These are phyloP conservation scores for Progne subis DNA, from an alignment of 2,113 vertebrate species.

Conservation along the genomic window DNA sequence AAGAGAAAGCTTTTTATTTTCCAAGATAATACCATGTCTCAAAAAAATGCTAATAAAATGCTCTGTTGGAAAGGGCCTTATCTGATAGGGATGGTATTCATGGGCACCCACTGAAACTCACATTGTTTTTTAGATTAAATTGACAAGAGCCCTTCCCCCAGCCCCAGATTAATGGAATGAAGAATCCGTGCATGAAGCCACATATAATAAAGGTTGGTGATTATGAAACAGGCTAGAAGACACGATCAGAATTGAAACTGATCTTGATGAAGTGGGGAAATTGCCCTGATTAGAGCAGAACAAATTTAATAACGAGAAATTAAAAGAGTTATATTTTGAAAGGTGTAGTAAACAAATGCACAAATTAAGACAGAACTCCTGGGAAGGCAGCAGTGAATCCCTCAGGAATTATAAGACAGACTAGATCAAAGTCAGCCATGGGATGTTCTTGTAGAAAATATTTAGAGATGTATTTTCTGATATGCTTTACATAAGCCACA, in stretches of 20 bases:
- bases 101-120: neutral
- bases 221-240: neutral
- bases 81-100: conserved; percentile 11
- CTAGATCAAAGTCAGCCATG: neutral
- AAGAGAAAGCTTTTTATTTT: neutral
- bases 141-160: neutral
- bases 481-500: neutral
- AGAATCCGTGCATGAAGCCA: conserved; percentile 43
- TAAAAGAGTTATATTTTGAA: neutral
- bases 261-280: conserved; percentile 27
- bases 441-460: neutral
- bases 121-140: conserved; percentile 25
- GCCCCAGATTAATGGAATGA: conserved; percentile 18
- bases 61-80: conserved; percentile 4
- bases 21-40: neutral
- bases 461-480: neutral
- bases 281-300: conserved; percentile 23
- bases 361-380: neutral
- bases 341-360: neutral
- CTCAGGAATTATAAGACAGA: neutral
- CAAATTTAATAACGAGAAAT: neutral
- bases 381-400: neutral
- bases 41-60: conserved; percentile 34
- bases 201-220: neutral
- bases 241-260: neutral